phyloP scores from a whole-genome alignment of 2,113 vertebrate genomes.

The Ceratotherium simum region DNA sequence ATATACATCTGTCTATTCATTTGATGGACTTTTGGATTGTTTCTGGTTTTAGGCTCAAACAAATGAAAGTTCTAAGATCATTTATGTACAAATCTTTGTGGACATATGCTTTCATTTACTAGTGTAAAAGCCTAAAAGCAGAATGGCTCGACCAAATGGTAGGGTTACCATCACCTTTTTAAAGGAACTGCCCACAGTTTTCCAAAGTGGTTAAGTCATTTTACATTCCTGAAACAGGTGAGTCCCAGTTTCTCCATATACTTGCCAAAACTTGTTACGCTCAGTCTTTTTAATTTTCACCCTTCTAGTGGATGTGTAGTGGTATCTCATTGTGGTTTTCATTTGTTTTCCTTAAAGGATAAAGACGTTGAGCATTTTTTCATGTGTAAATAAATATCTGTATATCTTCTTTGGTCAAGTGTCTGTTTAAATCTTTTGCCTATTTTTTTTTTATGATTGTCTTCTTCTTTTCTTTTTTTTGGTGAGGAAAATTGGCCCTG shows the following conservation, averaged over 20 bases:
- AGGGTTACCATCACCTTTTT: not conserved
- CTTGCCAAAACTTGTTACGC: not conserved
- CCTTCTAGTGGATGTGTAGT: not conserved
- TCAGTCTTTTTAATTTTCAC: not conserved
- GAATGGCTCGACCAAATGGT: not conserved
- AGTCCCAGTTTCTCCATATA: not conserved
- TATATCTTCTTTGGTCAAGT: not conserved
- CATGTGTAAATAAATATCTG: not conserved
- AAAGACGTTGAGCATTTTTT: not conserved
- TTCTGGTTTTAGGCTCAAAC: not conserved
- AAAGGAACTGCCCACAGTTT: not conserved
- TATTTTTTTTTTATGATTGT: not conserved
- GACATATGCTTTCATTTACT: not conserved
- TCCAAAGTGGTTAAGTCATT: not conserved
- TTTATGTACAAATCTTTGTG: not conserved
- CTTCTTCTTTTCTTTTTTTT: too few relatives aligned
- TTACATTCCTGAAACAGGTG: not conserved
- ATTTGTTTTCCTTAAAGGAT: not conserved
- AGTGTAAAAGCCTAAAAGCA: not conserved
- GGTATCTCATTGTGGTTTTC: not conserved
- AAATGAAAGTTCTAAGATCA: not conserved
- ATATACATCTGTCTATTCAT: not conserved
- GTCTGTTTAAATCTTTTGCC: not conserved
- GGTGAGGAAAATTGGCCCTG: too few relatives aligned
- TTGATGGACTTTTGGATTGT: not conserved